A percentile compares a stretch with the other conserved stretches of the same genome.
Evolutionary conservation across 2,113 vertebrate genomes (phyloP).

Genomic region (Xenus cinereus): DNA sequence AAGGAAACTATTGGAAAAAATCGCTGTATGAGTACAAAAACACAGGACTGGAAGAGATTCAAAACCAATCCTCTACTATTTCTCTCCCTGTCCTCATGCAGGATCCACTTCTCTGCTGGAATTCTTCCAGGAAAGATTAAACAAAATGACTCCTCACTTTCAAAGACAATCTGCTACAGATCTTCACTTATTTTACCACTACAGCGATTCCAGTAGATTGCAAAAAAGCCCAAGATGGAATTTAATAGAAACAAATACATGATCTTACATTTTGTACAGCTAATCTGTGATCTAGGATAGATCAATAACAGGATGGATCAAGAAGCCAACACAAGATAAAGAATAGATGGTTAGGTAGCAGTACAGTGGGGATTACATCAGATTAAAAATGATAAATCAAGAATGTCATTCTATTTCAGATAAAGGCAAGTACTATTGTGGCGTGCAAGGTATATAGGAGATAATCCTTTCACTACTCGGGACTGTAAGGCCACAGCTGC

Average conservation of each 20-base stretch:
- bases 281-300: not conserved
- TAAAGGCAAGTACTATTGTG: not conserved
- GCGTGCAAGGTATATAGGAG: not conserved
- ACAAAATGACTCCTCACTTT: not conserved
- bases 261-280: not conserved
- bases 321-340: not conserved
- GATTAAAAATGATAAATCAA: not conserved
- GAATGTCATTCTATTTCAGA: not conserved
- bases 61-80: not conserved
- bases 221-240: not conserved
- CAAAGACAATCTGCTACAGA: not conserved
- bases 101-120: not conserved
- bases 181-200: not conserved
- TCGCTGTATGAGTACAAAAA: not conserved
- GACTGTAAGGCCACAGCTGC: not conserved
- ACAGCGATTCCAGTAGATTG: not conserved
- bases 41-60: not conserved
- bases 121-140: not conserved
- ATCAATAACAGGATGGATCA: not conserved
- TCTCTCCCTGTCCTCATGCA: not conserved
- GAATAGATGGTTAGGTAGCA: not conserved
- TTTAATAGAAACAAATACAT: not conserved
- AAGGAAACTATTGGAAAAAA: not conserved
- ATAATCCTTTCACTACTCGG: not conserved
- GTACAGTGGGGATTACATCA: not conserved